Evolutionary conservation across 1,140 invertebrate species (phyloP).

Genomic region (Kradibia gibbosae): DNA sequence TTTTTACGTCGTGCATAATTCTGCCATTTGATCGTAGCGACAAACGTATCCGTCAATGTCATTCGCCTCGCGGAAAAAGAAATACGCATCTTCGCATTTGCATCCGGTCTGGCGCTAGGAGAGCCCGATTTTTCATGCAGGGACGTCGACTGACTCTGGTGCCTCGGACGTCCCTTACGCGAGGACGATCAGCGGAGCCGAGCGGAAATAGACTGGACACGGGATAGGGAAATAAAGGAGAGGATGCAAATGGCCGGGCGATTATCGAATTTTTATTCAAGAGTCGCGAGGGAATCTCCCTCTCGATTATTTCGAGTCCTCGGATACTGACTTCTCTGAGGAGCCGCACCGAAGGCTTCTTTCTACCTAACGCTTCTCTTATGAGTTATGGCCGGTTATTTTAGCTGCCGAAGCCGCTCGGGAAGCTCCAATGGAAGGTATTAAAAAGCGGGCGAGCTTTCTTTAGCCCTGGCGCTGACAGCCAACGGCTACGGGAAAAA

Average conservation of each 20-base stretch:
- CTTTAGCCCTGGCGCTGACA: slow-evolving; percentile 20
- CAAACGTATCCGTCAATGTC: slow-evolving; percentile 65
- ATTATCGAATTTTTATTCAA: slow-evolving; percentile 54
- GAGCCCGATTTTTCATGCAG: slow-evolving; percentile 62
- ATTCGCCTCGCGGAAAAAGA: slow-evolving; percentile 53
- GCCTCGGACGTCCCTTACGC: slow-evolving; percentile 46
- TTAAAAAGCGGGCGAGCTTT: background rate
- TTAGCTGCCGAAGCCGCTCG: background rate
- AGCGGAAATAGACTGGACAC: slow-evolving; percentile 18
- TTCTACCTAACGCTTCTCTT: slow-evolving; percentile 28
- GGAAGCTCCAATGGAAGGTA: slow-evolving; percentile 25
- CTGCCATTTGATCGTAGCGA: slow-evolving; percentile 61
- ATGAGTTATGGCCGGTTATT: slow-evolving; percentile 49
- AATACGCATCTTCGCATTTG: slow-evolving; percentile 54
- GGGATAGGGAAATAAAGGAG: slow-evolving; percentile 41
- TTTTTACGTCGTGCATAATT: slow-evolving; percentile 69
- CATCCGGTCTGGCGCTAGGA: slow-evolving; percentile 53
- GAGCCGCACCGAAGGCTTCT: background rate
- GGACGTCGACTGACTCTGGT: slow-evolving; percentile 51
- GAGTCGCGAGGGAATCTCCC: slow-evolving; percentile 41
- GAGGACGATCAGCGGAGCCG: background rate
- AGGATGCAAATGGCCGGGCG: slow-evolving; percentile 45
- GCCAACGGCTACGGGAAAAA: slow-evolving; percentile 16
- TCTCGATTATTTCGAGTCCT: slow-evolving; percentile 48
- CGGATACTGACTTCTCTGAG: background rate